These are phyloP conservation scores for Smittia sp. DNA, from an alignment of 2,888 invertebrate genomes.

Conservation along the genomic window DNA sequence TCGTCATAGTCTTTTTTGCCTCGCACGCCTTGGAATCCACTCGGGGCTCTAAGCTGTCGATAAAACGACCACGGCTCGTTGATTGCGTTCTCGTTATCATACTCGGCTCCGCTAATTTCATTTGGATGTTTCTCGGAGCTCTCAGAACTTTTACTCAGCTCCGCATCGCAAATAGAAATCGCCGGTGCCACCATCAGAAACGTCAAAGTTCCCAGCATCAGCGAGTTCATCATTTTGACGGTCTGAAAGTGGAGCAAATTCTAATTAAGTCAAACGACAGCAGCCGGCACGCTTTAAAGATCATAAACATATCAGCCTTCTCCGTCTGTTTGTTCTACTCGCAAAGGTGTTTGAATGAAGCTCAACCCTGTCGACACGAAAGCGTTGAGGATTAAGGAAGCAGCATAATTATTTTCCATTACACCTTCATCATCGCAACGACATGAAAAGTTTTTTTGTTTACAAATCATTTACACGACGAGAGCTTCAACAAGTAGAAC, in stretches of 20 bases:
- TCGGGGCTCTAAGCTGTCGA: not conserved
- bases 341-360: not conserved
- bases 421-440: constrained; percentile 5
- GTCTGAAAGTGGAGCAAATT: not conserved
- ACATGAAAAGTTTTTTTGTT: constrained; percentile 17
- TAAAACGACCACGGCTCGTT: constrained; percentile 18
- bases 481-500: not conserved
- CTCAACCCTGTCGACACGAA: not conserved
- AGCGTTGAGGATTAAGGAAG: not conserved
- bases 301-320: not conserved
- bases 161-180: constrained; percentile 27
- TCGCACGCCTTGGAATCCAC: constrained; percentile 45
- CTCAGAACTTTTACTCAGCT: not conserved
- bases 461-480: constrained; percentile 17
- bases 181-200: constrained; percentile 26
- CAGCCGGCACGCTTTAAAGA: not conserved
- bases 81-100: not conserved
- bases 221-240: constrained; percentile 14
- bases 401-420: not conserved
- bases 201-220: not conserved
- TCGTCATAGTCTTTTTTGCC: constrained; percentile 43
- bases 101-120: not conserved
- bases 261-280: not conserved
- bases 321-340: not conserved
- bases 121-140: not conserved